Evolutionary conservation across 1,140 invertebrate species (phyloP).

Genomic region (Drosophila pallidifrons): DNA sequence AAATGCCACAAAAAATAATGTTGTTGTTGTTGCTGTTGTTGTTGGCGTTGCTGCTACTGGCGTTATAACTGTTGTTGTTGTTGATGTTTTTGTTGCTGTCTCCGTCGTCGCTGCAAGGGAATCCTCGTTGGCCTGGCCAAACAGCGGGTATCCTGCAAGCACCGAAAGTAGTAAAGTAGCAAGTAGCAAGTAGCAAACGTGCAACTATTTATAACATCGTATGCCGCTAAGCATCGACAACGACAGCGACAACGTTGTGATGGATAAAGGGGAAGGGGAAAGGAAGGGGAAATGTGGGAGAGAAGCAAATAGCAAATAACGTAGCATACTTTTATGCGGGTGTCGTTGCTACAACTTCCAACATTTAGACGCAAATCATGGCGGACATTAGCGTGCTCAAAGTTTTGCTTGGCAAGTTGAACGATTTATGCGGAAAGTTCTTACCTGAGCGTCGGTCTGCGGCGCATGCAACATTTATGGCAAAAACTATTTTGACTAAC

Average conservation of each 20-base stretch:
- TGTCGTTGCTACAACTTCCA: slow-evolving; percentile 57
- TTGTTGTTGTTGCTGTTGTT: slow-evolving; percentile 58
- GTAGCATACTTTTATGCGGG: slow-evolving; percentile 76
- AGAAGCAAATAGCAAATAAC: slow-evolving; percentile 35
- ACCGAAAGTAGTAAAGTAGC: slow-evolving; percentile 67
- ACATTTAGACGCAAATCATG: slow-evolving; percentile 82
- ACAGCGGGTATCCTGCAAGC: slow-evolving; percentile 22
- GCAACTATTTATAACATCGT: slow-evolving; percentile 75
- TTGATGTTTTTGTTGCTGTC: slow-evolving; percentile 5
- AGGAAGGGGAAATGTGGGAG: not conserved
- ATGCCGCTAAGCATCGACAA: slow-evolving; percentile 53
- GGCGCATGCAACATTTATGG: slow-evolving; percentile 15
- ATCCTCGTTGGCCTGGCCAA: not conserved
- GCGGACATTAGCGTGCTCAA: slow-evolving; percentile 79
- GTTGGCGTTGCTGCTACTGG: not conserved
- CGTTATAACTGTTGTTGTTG: not conserved
- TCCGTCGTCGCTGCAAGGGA: slow-evolving; percentile 38
- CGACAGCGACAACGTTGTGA: slow-evolving; percentile 23
- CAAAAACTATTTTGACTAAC: slow-evolving; percentile 65
- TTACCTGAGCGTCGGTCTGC: slow-evolving; percentile 40
- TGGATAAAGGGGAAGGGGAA: not conserved
- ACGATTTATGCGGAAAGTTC: slow-evolving; percentile 80
- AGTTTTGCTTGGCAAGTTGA: slow-evolving; percentile 61
- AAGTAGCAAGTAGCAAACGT: slow-evolving; percentile 63
- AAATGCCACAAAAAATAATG: slow-evolving; percentile 79